Evolutionary conservation across 2,797 vertebrate genomes (phyloP), one percentile per base, ranked within the genome.

Genomic region (Todus mexicanus): DNA sequence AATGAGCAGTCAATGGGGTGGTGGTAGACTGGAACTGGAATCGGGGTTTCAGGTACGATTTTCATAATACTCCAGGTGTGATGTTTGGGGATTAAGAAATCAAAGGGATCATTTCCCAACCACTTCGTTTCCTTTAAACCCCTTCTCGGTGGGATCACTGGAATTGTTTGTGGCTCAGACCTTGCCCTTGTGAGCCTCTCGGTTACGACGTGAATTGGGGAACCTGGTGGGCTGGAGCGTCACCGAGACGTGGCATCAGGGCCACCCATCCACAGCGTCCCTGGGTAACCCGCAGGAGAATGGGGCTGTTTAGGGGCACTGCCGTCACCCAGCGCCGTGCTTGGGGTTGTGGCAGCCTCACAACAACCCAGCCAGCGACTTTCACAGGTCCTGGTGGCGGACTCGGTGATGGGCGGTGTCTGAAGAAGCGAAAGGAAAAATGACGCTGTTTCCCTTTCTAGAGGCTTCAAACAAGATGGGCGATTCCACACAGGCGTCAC

Each of bases 1-100:
- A 91, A 96, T 95, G 92, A 89, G 87, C 81, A 76, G 81, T 90
- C 92, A 37, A 73, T 83, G 31, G 0, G 90, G 83, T 65, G 61
- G 3, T 26, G 71, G 54, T 73, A 85, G 89, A 96, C 79, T 56
- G 66, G 59, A 69, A 82, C 68, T 84, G 47, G 86, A 91, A 50
- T 78, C 45, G 64, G 77, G 59, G 82, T 70, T 61, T 87, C 84
- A 37, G 54, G 75, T 45, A 18, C 2, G 5, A 40, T 66, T 90
- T 86, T 89, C 42, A 4, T 87, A 70, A 72, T 45, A 73, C 31
- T 31, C 43, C 47, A 27, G 69, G 35, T 27, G 17, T 8, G 15
- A 1, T n/a, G 35, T 89, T 40, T 54, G 85, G 73, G 76, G 29
- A 14, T 42, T 45, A 53, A 21, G 68, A 70, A 85, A 29, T 19